Base-by-base conservation (phyloP, 2,888 invertebrate species). In the Syrphus vitripennis region DNA sequence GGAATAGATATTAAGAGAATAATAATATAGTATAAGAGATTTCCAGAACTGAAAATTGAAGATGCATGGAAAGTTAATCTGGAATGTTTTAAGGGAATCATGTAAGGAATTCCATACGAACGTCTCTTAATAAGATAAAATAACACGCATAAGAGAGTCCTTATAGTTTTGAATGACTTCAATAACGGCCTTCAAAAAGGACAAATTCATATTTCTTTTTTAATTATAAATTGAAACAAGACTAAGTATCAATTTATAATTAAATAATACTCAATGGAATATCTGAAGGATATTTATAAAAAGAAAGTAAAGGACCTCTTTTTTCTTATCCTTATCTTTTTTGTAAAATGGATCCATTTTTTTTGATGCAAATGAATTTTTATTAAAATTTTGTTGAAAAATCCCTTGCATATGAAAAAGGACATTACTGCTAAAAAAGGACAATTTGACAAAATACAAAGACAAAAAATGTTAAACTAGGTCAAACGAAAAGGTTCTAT, bases 1-100 rank as follows among this genome's bases (percentile, higher is more conserved):
- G n/a, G n/a, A n/a, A 71, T 9, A 19, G 6, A 42, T 9, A 7
- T 42, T 10, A 59, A 79, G 69, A 69, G 72, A 72, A 40, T 0
- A n/a, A n/a, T n/a, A n/a, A n/a, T n/a, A n/a, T n/a, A 45, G 82
- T 86, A 86, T 86, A 86, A 82, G 86, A 86, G 86, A 69, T 78
- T 76, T 42, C 12, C 4, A 12, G 0, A 16, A n/a, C 10, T 77
- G 76, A 77, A 80, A 86, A 63, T 5, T 53, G 50, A 26, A n/a
- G 16, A 6, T 9, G 14, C 12, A 26, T 31, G 29, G 31, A 37
- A 34, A 6, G 4, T 1, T 0, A 10, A 16, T 10, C 26, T 55
- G 26, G 59, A 69, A 45, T n/a, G 24, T n/a, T 31, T 34, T 67
- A 83, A 79, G 26, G 9, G 63, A 31, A 21, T 16, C 9, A 4